Evolutionary conservation across 2,113 vertebrate species (phyloP).

Genomic region (Toxotes chatareus): DNA sequence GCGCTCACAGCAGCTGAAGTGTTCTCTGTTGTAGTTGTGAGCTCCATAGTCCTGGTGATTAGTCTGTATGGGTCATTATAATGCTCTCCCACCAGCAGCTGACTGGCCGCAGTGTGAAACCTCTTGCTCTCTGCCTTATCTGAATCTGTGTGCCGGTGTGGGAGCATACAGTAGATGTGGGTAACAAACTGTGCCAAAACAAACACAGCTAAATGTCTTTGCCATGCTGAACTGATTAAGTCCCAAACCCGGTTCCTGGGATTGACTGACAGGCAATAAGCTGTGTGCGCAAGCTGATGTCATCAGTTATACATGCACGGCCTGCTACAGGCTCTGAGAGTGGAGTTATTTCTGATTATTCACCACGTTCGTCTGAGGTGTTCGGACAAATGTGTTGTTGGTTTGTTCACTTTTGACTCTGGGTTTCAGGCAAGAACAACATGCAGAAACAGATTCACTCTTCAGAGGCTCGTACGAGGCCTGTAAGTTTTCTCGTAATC

Average conservation of each 20-base stretch:
- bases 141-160: background rate
- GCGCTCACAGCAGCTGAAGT: background rate
- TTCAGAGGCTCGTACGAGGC: background rate
- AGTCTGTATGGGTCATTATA: background rate
- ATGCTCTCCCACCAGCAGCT: conserved; percentile 1
- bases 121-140: background rate
- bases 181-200: background rate
- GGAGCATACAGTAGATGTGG: background rate
- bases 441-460: background rate
- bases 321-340: background rate
- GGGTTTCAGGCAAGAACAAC: background rate
- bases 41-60: conserved; percentile 3
- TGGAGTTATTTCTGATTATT: background rate
- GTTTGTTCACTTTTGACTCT: background rate
- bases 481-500: too few relatives aligned
- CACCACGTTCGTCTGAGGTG: background rate
- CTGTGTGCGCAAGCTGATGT: conserved; percentile 15
- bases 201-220: conserved; percentile 7
- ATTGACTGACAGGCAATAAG: conserved; percentile 13
- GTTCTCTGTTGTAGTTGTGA: background rate
- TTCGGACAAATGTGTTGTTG: background rate
- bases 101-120: conserved; percentile 2
- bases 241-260: background rate
- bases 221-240: conserved; percentile 13
- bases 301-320: conserved; percentile 5